Evolutionary conservation across 2,797 vertebrate species (phyloP).

Genomic region (Echeneis naucrates): DNA sequence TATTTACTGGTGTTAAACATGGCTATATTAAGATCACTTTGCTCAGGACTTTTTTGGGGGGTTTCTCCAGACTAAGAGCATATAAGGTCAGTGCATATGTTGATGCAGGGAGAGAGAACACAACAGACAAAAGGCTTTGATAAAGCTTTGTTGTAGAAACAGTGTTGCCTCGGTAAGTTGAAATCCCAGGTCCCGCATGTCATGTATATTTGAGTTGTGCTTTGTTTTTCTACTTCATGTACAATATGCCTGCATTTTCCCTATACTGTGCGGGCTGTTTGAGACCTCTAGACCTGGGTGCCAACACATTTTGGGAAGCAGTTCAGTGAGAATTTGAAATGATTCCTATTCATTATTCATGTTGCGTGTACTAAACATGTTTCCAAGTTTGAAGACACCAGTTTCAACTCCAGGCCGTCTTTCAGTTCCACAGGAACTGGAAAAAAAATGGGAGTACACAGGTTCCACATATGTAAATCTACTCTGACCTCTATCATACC

Average conservation of each 20-base stretch:
- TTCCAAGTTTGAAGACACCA: slow-evolving; percentile 74
- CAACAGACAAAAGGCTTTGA: slow-evolving; percentile 61
- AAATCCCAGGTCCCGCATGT: slow-evolving; percentile 70
- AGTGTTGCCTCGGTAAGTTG: slow-evolving; percentile 58
- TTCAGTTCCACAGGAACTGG: slow-evolving; percentile 30
- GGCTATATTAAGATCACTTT: slow-evolving; percentile 73
- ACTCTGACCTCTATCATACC: slow-evolving; percentile 36
- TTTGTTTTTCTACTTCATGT: slow-evolving; percentile 81
- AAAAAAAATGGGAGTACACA: slow-evolving; percentile 32
- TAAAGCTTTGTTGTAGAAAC: slow-evolving; percentile 51
- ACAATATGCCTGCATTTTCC: slow-evolving; percentile 75
- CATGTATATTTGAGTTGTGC: slow-evolving; percentile 80
- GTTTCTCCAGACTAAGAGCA: slow-evolving; percentile 50
- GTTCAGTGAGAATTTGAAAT: slow-evolving; percentile 86
- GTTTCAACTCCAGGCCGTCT: slow-evolving; percentile 60
- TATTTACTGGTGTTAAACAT: slow-evolving; percentile 74
- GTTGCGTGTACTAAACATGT: slow-evolving; percentile 73
- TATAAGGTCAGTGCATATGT: slow-evolving; percentile 53
- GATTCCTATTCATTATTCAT: slow-evolving; percentile 82
- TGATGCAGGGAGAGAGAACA: slow-evolving; percentile 32
- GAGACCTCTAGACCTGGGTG: slow-evolving; percentile 82
- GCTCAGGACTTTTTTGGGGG: slow-evolving; percentile 35
- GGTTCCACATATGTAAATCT: slow-evolving; percentile 39
- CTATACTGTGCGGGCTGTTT: slow-evolving; percentile 76
- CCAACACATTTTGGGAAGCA: slow-evolving; percentile 84